phyloP scores from a whole-genome alignment of 2,113 vertebrate genomes.

The Petaurus breviceps region DNA sequence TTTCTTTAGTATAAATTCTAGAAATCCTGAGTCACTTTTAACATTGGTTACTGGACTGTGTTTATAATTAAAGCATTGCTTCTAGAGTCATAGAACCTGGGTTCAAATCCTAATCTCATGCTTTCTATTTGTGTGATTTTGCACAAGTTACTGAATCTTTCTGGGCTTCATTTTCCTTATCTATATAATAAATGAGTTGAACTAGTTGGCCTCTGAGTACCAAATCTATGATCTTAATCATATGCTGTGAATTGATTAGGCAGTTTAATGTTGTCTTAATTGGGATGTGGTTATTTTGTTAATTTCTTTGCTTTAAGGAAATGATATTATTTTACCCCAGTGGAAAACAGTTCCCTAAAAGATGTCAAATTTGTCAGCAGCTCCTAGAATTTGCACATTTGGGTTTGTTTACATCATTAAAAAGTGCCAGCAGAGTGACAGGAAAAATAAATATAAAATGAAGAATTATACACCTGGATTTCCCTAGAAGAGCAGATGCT shows the following conservation, averaged over 20 bases:
- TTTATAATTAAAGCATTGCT: neutral
- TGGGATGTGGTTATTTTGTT: neutral
- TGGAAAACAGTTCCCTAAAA: neutral
- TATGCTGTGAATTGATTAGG: neutral
- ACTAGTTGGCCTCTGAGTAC: neutral
- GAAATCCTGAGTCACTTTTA: neutral
- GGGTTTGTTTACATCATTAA: constrained; percentile 1
- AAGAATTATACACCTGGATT: constrained; percentile 44
- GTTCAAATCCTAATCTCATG: neutral
- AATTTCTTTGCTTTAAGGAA: neutral
- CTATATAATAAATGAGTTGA: neutral
- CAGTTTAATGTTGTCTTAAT: neutral
- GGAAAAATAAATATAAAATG: constrained; percentile 40
- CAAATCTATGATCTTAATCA: neutral
- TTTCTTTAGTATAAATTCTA: neutral
- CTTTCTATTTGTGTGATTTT: neutral
- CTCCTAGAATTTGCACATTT: constrained; percentile 35
- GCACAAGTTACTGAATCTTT: neutral
- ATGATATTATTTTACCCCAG: neutral
- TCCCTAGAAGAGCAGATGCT: constrained; percentile 64
- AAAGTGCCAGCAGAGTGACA: neutral
- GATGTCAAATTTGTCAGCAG: constrained; percentile 13
- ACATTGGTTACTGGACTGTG: neutral
- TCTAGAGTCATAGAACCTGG: neutral
- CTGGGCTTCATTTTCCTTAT: neutral